These are phyloP conservation scores for Eupithecia exiguata DNA, from an alignment of 2,888 invertebrate species.

Conservation along the genomic window DNA sequence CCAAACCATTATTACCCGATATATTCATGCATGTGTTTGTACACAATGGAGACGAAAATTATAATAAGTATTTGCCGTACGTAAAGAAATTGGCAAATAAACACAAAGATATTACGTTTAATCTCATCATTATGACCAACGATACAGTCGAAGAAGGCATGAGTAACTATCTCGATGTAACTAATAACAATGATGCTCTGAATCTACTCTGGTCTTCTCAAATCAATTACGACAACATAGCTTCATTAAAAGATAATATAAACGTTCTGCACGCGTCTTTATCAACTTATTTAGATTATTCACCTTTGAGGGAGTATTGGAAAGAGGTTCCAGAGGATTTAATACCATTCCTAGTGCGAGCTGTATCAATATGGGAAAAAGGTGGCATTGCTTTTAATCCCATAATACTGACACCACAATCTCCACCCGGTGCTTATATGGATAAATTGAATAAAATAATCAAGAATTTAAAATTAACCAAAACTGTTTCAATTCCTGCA, in stretches of 20 bases:
- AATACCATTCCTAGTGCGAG: constrained; percentile 65
- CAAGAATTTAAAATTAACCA: constrained; percentile 48
- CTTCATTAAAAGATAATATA: constrained; percentile 49
- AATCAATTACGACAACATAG: constrained; percentile 40
- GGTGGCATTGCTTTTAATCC: constrained; percentile 75
- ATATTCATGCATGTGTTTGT: constrained; percentile 70
- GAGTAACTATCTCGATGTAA: constrained; percentile 51
- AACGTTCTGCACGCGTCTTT: constrained; percentile 59
- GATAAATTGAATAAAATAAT: constrained; percentile 49
- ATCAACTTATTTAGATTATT: constrained; percentile 62
- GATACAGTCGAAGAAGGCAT: constrained; percentile 54
- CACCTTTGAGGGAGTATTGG: constrained; percentile 68
- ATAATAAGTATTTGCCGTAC: constrained; percentile 63
- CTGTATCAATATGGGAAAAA: constrained; percentile 73
- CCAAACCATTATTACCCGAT: constrained; percentile 41
- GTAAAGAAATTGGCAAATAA: constrained; percentile 62
- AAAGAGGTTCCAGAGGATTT: constrained; percentile 60
- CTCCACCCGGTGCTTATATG: constrained; percentile 58
- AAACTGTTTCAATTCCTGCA: constrained; percentile 19
- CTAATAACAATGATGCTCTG: constrained; percentile 69
- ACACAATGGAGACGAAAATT: constrained; percentile 54
- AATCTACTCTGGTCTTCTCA: constrained; percentile 60
- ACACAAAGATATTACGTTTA: constrained; percentile 62
- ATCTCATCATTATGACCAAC: constrained; percentile 65
- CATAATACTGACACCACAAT: constrained; percentile 60